Conservation (phyloP, 2,113 vertebrate genomes). For the Amia ocellicauda region DNA sequence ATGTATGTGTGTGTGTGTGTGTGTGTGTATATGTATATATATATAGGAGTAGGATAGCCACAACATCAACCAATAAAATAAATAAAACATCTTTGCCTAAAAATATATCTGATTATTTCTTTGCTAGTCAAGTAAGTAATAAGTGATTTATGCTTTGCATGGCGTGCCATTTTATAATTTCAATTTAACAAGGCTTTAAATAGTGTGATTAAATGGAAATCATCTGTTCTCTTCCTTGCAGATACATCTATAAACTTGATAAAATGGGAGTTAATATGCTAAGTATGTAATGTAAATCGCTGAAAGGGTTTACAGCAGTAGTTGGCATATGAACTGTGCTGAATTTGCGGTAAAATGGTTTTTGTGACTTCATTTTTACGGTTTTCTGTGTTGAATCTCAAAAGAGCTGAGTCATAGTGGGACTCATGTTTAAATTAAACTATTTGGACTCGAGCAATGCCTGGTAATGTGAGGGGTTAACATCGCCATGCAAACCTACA, state of each 20-base stretch:
- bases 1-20: no score
- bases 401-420: no score
- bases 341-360: constrained; percentile 6
- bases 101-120: constrained; percentile 32
- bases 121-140: constrained; percentile 28
- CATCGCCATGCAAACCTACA: no score
- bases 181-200: constrained; percentile 62
- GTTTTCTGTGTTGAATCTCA: no score
- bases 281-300: constrained; percentile 37
- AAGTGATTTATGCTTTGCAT: constrained; percentile 68
- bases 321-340: neutral
- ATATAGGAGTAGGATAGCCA: no score
- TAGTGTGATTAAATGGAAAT: constrained; percentile 56
- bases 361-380: no score
- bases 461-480: no score
- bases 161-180: constrained; percentile 64
- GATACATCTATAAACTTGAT: constrained; percentile 50
- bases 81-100: constrained; percentile 21
- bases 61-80: no score
- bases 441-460: no score
- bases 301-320: neutral
- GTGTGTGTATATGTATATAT: no score
- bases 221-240: constrained; percentile 48
- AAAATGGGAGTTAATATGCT: constrained; percentile 57
- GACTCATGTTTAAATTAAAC: no score